Evolutionary conservation across 2,888 invertebrate species (phyloP), one percentile per base, ranked within the genome.

Genomic region (Phalera bucephala): DNA sequence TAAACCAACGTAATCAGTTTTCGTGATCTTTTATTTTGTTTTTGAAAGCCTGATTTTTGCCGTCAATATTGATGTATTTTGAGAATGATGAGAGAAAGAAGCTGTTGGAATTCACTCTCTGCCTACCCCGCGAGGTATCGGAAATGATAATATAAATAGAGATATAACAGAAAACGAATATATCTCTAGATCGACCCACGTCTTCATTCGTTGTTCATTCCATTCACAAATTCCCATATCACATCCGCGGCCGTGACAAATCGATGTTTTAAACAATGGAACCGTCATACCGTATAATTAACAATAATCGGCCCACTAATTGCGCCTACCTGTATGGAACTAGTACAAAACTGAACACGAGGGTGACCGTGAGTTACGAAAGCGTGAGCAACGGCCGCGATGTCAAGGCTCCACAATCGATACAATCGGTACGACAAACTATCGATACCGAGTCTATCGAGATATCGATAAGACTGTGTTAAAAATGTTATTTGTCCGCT

Each of bases 341-440:
- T 59, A 47, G 57, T 53, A 54, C 64, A 72, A 66, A 68, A 56
- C 56, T 46, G 40, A 33, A 15, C 15, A 45, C 54, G 60, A 64
- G 63, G 65, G 54, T 67, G 81, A 56, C 80, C 80, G 45, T 80
- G 80, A 75, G 62, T 74, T 71, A 61, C 65, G 79, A 82, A 80
- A 82, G 76, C 71, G 63, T 58, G 46, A 54, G 59, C 64, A 69
- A 64, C 65, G 61, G 52, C 40, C 54, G 51, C 54, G 69, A 56
- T 83, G 84, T 85, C 86, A 85, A 76, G 86, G 86, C 55, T 44
- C 31, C 51, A 55, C 29, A 11, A 11, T 19, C 29, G 36, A 43
- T 42, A 58, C 56, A 50, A 72, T 68, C 59, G 51, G 45, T 38
- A 45, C 54, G 54, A 59, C 44, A 53, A 52, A 43, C 50, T 52